These are phyloP conservation scores for Nephrotoma appendiculata DNA, from an alignment of 2,888 invertebrate species.

Conservation along the genomic window DNA sequence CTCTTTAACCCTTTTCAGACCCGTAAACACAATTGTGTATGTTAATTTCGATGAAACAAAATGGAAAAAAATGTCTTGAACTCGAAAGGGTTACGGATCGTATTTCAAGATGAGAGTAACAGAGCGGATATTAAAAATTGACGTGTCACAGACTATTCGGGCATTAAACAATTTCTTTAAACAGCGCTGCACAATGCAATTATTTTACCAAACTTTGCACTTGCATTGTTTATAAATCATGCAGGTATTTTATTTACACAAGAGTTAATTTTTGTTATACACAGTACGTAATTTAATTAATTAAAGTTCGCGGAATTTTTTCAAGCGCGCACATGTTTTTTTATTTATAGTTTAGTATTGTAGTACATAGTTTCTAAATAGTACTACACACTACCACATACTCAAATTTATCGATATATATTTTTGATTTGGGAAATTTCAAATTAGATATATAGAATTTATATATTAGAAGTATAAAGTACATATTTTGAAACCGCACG, in stretches of 20 bases:
- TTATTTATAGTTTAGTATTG: background rate
- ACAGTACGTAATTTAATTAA: background rate
- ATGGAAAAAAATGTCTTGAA: too few relatives aligned
- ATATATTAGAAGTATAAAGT: background rate
- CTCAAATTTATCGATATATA: background rate
- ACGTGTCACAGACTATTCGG: too few relatives aligned
- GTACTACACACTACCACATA: too few relatives aligned
- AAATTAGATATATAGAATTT: background rate
- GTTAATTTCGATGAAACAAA: too few relatives aligned
- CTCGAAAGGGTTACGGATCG: too few relatives aligned
- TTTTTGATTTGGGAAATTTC: background rate
- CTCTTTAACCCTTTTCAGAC: too few relatives aligned
- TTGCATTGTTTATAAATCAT: background rate
- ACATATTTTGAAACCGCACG: background rate
- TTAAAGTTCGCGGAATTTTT: background rate
- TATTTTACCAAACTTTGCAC: background rate
- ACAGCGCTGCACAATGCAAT: background rate
- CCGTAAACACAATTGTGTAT: too few relatives aligned
- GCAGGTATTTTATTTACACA: background rate
- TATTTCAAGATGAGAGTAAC: too few relatives aligned
- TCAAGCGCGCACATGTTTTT: background rate
- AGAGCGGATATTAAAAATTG: too few relatives aligned
- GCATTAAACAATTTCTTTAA: too few relatives aligned
- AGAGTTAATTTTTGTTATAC: background rate
- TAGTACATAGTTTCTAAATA: background rate